Evolutionary conservation across 2,113 vertebrate species (phyloP).

Genomic region (Cottus gobio): DNA sequence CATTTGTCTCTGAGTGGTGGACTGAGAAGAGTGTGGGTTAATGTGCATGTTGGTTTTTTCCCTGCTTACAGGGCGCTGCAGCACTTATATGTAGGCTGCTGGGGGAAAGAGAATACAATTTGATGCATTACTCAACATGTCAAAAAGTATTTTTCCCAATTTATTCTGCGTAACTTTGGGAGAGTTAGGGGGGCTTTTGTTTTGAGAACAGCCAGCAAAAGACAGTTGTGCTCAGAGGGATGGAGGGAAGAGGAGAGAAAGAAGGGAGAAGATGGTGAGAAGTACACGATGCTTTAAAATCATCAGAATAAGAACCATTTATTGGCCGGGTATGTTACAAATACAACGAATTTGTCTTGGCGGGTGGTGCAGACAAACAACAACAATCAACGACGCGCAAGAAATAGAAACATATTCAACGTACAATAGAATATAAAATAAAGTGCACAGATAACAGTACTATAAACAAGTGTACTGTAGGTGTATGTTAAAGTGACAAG

Average conservation of each 20-base stretch:
- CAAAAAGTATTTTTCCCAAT: constrained; percentile 76
- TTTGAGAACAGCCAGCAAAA: constrained; percentile 54
- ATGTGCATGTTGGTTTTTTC: constrained; percentile 40
- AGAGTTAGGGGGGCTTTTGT: constrained; percentile 66
- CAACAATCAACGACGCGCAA: too few species aligned
- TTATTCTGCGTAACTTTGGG: constrained; percentile 66
- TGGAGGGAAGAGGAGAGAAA: constrained; percentile 7
- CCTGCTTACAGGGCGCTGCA: constrained; percentile 60
- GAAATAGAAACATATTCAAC: too few species aligned
- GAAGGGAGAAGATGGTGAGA: neutral
- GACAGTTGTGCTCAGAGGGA: constrained; percentile 48
- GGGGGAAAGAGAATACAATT: constrained; percentile 65
- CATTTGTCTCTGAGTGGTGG: constrained; percentile 19
- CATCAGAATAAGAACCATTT: too few species aligned
- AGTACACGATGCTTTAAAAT: constrained; percentile 45
- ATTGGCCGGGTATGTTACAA: too few species aligned
- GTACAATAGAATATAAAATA: too few species aligned
- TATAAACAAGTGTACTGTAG: too few species aligned
- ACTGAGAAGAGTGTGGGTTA: constrained; percentile 10
- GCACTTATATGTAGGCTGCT: constrained; percentile 55
- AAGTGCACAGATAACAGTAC: too few species aligned
- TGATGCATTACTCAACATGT: constrained; percentile 77
- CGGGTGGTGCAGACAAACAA: too few species aligned
- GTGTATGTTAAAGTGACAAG: too few species aligned
- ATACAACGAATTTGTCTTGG: too few species aligned